Percentiles rank a stretch among this genome's conserved stretches.
phyloP scores from a whole-genome alignment of 2,113 vertebrate species.

The Bubo blakistoni region DNA sequence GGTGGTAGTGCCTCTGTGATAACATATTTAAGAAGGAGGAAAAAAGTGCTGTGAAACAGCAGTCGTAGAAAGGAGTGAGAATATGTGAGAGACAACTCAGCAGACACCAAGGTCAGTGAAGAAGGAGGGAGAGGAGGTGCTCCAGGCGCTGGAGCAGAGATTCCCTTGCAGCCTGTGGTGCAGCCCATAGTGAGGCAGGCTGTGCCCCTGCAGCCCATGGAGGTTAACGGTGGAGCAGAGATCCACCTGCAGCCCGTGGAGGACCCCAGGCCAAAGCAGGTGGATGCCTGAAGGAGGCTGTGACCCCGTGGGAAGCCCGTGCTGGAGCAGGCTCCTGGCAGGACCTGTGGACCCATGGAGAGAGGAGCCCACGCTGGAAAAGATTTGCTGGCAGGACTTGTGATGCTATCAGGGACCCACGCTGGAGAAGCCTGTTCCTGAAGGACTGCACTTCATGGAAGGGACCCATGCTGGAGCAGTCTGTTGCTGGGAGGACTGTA shows the following conservation, averaged over 20 bases:
- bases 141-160: not conserved
- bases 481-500: not conserved
- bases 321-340: not conserved
- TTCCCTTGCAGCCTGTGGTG: accelerated
- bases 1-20: not conserved
- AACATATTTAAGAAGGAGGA: not conserved
- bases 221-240: not conserved
- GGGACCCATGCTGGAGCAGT: accelerated
- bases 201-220: not conserved
- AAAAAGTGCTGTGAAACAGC: not conserved
- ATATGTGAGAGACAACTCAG: not conserved
- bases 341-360: not conserved
- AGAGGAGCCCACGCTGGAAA: not conserved
- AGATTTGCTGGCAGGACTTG: not conserved
- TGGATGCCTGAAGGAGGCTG: not conserved
- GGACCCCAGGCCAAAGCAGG: not conserved
- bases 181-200: not conserved
- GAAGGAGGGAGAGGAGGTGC: accelerated
- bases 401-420: too few species aligned
- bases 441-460: not conserved
- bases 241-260: not conserved
- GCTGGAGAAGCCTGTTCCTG: not conserved
- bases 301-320: not conserved
- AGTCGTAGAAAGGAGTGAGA: not conserved
- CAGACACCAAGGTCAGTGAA: too few species aligned